These are phyloP conservation scores for Heteronetta atricapilla DNA, from an alignment of 2,113 vertebrate genomes.

Conservation along the genomic window DNA sequence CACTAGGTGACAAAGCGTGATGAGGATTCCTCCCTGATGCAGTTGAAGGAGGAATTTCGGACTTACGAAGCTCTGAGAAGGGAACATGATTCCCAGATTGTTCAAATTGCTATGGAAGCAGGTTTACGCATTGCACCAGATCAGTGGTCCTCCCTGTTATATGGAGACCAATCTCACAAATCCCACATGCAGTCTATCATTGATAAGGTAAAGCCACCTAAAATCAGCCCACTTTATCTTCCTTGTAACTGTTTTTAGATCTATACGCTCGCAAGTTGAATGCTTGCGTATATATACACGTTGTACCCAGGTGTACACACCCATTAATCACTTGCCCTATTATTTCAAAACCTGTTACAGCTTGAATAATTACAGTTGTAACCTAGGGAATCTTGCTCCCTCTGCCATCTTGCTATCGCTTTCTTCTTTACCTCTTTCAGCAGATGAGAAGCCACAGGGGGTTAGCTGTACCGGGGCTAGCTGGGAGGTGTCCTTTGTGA, in stretches of 20 bases:
- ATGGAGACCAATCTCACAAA: conserved; percentile 97
- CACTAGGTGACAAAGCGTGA: conserved; percentile 94
- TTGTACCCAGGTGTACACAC: rapidly evolving
- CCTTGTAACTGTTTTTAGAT: neutral
- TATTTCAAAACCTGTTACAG: neutral
- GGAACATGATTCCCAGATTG: conserved; percentile 98
- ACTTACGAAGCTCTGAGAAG: conserved; percentile 94
- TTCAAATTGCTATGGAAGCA: conserved; percentile 98
- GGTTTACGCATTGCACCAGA: conserved; percentile 97
- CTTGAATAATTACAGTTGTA: neutral
- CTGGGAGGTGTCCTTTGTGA: neutral
- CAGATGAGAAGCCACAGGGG: neutral
- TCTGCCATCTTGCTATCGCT: neutral
- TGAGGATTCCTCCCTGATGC: conserved; percentile 98
- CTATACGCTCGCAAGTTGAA: neutral
- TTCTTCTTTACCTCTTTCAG: neutral
- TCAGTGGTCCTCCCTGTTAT: conserved; percentile 97
- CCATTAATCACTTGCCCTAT: neutral
- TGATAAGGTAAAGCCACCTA: conserved; percentile 88
- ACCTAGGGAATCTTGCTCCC: neutral
- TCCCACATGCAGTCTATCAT: conserved; percentile 99
- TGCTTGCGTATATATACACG: neutral
- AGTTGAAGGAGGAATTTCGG: conserved; percentile 96
- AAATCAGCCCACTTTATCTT: neutral
- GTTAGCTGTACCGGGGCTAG: neutral